Evolutionary conservation across 2,888 invertebrate species (phyloP), one percentile per base, ranked within the genome.

Genomic region (Cryptops parisi): DNA sequence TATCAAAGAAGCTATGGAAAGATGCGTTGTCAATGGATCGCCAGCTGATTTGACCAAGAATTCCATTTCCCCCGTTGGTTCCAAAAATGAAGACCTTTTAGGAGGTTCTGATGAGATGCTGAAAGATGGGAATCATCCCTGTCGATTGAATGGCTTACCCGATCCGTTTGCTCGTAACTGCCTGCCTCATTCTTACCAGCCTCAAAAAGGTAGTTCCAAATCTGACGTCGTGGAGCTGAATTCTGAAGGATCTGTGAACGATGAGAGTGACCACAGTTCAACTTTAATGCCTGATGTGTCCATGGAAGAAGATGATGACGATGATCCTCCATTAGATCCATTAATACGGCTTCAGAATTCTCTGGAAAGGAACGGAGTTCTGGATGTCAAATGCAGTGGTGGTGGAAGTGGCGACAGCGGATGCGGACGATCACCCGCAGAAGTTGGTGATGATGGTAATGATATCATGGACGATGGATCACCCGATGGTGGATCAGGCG

Each of bases 261-360:
- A 38, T 24, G 48, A 48, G 3, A 48, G 48, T 24, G 48, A 48
- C 38, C 48, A 48, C 38, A 48, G 48, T 33, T 27, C 47, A 15
- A 33, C 43, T n/a, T 19, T 41, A 6, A 15, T 41, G 43, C 43
- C 43, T 21, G 43, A 41, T 6, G 19, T 21, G 15, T n/a, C 6
- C 21, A 15, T 41, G 43, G 43, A 41, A 17, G 43, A 41, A 6
- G 2, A 47, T 17, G 25, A 47, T 15, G n/a, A 48, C 23, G 48
- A 48, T 38, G 47, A 47, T 5, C 9, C 15, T 15, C 9, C 9
- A 9, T 15, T 33, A 15, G 33, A 33, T 15, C 15, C 33, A 9
- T 15, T 33, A 15, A 15, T 15, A 9, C 33, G 33, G 9, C 33
- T 33, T 9, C 33, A 33, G 33, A 33, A 15, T 33, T 6, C 33